Evolutionary conservation across 2,113 vertebrate genomes (phyloP).

Genomic region (Actenoides lindsayi): DNA sequence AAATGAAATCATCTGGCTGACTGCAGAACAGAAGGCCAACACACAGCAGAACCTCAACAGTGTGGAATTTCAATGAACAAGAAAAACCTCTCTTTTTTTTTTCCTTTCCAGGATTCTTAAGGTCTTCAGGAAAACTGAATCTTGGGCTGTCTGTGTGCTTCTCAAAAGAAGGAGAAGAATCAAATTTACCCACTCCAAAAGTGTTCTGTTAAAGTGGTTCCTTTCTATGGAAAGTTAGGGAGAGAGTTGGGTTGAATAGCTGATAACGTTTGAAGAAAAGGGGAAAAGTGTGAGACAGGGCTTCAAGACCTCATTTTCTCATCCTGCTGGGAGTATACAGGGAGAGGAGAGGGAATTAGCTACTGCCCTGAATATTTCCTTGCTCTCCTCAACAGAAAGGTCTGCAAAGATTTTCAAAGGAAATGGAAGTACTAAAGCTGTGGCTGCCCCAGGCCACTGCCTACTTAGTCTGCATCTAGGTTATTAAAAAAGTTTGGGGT

Average conservation of each 20-base stretch:
- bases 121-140: background rate
- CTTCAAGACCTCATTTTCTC: background rate
- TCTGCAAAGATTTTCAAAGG: background rate
- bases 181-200: background rate
- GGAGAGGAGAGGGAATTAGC: background rate
- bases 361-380: background rate
- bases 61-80: background rate
- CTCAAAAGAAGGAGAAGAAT: background rate
- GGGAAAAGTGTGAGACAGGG: background rate
- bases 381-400: background rate
- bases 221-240: background rate
- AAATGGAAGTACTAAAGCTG: background rate
- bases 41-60: background rate
- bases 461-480: background rate
- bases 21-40: background rate
- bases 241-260: background rate
- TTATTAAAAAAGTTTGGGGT: background rate
- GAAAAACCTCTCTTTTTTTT: accelerated
- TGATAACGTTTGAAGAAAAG: background rate
- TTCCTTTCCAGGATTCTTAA: background rate
- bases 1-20: background rate
- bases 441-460: background rate
- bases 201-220: background rate
- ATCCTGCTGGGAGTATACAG: background rate
- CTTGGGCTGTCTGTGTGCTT: background rate